These are phyloP conservation scores for Blastomussa wellsi DNA, from an alignment of 92 coral and sea anemone genomes.

Conservation along the genomic window DNA sequence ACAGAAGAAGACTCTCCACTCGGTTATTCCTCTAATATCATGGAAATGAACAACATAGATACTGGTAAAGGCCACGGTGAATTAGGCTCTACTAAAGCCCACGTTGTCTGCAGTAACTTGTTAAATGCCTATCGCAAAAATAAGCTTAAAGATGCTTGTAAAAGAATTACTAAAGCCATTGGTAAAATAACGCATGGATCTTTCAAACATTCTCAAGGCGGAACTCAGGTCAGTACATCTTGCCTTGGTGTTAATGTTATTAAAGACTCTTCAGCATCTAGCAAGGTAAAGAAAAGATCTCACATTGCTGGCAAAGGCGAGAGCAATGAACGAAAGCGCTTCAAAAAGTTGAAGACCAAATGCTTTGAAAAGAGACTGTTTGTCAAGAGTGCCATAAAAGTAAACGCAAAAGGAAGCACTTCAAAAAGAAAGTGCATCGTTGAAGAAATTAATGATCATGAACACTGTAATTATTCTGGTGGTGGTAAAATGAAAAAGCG, in stretches of 20 bases:
- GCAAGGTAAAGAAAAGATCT: background rate
- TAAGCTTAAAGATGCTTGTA: background rate
- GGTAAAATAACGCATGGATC: background rate
- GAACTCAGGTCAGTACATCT: no score
- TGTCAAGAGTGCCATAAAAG: background rate
- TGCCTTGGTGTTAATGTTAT: background rate
- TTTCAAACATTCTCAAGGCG: background rate
- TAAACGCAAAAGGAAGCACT: background rate
- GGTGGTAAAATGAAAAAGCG: background rate
- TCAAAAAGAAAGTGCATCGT: background rate
- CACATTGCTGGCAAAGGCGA: background rate
- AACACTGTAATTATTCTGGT: background rate
- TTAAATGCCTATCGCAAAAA: background rate
- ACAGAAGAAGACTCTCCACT: background rate
- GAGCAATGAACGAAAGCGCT: background rate
- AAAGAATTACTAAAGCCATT: background rate
- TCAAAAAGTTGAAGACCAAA: background rate
- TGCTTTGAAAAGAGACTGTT: background rate
- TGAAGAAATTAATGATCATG: background rate
- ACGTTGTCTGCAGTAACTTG: background rate
- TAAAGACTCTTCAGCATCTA: background rate
- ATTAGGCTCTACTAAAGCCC: background rate
- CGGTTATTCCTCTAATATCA: background rate
- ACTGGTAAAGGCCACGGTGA: background rate
- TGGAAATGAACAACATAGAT: background rate